Evolutionary conservation across 1,140 invertebrate genomes (phyloP).

Genomic region (Drosophila eugracilis): DNA sequence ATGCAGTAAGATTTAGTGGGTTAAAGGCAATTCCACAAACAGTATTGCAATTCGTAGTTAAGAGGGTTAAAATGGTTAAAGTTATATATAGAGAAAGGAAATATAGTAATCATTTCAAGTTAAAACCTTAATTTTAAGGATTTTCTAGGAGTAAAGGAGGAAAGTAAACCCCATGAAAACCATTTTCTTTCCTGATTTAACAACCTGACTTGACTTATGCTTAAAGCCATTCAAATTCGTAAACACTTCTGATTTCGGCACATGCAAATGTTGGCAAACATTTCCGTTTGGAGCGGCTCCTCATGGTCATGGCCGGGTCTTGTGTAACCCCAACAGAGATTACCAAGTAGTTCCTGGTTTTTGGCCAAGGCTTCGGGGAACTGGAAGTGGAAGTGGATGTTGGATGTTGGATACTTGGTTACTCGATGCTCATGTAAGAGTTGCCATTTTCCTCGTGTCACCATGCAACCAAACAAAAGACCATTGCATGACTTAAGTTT

Average conservation of each 20-base stretch:
- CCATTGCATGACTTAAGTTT: constrained; percentile 29
- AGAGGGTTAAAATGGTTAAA: too few species aligned
- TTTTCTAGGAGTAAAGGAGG: too few species aligned
- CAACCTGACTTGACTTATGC: not conserved
- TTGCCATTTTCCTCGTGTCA: constrained; percentile 26
- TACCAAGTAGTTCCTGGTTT: constrained; percentile 26
- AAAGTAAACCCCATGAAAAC: not conserved
- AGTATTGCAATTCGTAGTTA: too few species aligned
- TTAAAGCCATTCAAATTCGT: constrained; percentile 2
- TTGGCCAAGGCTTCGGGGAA: constrained; percentile 35
- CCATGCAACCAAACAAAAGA: constrained; percentile 29
- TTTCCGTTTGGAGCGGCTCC: not conserved
- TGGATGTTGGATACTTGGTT: not conserved
- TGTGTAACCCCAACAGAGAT: constrained; percentile 29
- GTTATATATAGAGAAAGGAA: too few species aligned
- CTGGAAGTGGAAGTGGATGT: constrained; percentile 5
- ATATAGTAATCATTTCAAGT: too few species aligned
- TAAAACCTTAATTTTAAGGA: too few species aligned
- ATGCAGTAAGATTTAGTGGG: too few species aligned
- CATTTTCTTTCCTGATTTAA: not conserved
- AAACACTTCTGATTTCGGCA: constrained; percentile 27
- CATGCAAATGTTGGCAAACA: constrained; percentile 26
- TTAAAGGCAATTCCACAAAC: too few species aligned
- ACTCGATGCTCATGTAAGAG: constrained; percentile 32
- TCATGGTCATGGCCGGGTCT: constrained; percentile 52